These are phyloP conservation scores for Pristis pectinata DNA, from an alignment of 2,797 vertebrate genomes.

Conservation along the genomic window DNA sequence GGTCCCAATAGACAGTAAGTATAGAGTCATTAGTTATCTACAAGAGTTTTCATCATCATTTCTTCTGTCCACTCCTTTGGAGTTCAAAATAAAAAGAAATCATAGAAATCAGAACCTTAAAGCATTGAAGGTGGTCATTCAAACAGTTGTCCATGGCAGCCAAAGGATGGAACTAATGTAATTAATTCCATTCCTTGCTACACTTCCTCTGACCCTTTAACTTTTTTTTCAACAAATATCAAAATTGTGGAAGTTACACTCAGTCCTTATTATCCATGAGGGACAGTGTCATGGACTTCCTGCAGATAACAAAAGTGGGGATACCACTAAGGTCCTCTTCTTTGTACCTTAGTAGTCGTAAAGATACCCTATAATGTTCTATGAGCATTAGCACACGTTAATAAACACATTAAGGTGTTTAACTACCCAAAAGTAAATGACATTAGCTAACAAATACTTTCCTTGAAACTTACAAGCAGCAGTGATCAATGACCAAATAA, in stretches of 20 bases:
- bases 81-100: background rate
- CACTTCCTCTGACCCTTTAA: background rate
- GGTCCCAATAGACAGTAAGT: background rate
- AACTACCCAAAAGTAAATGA: too few species aligned
- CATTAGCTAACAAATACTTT: too few species aligned
- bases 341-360: too few species aligned
- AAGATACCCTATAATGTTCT: too few species aligned
- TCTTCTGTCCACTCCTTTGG: slow-evolving; percentile 12
- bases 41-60: background rate
- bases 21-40: slow-evolving; percentile 8
- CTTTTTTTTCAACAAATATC: background rate
- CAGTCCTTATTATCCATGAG: too few species aligned
- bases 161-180: background rate
- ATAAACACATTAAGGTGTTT: too few species aligned
- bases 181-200: background rate
- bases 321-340: too few species aligned
- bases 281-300: too few species aligned
- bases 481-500: too few species aligned
- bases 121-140: background rate
- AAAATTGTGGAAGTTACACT: background rate
- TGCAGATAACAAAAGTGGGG: too few species aligned
- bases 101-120: background rate
- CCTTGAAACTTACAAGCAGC: too few species aligned
- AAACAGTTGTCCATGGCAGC: background rate
- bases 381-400: too few species aligned